Base-by-base conservation (phyloP, 2,113 vertebrate genomes). In the Dicaeum eximium region DNA sequence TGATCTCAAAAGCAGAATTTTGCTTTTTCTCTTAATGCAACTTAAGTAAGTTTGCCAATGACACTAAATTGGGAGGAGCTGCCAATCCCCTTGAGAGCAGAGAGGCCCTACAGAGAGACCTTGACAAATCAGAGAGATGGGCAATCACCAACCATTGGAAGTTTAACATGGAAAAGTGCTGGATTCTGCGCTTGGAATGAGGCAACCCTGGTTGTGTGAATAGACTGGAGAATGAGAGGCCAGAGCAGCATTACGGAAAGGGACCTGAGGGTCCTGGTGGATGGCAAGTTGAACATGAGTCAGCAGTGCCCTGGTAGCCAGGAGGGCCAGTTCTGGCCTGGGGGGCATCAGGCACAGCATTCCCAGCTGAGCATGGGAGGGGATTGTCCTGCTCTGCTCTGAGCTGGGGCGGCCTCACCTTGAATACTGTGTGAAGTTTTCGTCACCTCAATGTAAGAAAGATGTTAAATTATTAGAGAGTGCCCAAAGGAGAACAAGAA, bases 341-440 rank as follows among this genome's bases (percentile, higher is more conserved):
- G 20, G 10, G 20, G 0, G 2, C n/a, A 38, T 64, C 58, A 64
- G 69, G 28, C 7, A 27, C 57, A 45, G 58, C 38, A 72, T 38
- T 0, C 0, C 10, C 45, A 47, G 58, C n/a, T 0, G 0, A 21
- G 57, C 3, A 10, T 45, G 13, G 38, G 56, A 13, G 8, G 27
- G 47, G 33, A 72, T 37, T 37, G 40, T 28, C 14, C 33, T 0
- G 1, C 22, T 33, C 17, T 72, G 22, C n/a, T 56, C 69, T 65
- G 58, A 6, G 1, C 40, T n/a, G 40, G 28, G 12, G 23, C 0
- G 0, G 40, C 28, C 40, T 73, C n/a, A n/a, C n/a, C 40, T 28
- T 2, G 4, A 47, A 10, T 47, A 3, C 2, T n/a, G 12, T 3
- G 19, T 9, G 30, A 10, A 48, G 30, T 16, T 65, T 65, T 48